Evolutionary conservation across 1,140 invertebrate genomes (phyloP).

Genomic region (Solenopsis fugax): DNA sequence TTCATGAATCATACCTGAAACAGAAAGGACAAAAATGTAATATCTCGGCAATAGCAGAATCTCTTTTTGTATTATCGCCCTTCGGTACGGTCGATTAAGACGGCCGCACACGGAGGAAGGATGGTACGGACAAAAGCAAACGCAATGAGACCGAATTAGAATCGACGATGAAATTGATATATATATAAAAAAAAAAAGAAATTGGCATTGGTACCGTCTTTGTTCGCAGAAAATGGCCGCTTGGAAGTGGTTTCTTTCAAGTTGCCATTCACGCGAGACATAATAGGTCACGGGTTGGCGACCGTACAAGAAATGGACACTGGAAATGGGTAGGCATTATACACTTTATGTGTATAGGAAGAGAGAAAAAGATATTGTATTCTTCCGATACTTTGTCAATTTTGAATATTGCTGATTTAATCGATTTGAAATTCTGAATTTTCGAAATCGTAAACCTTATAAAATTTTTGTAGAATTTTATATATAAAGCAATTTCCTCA

Average conservation of each 20-base stretch:
- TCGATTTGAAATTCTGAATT: too few species aligned
- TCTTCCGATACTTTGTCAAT: background rate
- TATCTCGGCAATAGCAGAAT: background rate
- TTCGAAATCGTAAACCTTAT: too few species aligned
- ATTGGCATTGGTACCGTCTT: constrained; percentile 26
- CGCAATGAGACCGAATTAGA: constrained; percentile 48
- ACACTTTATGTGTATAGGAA: background rate
- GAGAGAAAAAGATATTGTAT: background rate
- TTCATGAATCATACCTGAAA: constrained; percentile 33
- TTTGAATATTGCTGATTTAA: too few species aligned
- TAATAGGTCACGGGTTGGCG: constrained; percentile 27
- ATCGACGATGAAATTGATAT: constrained; percentile 36
- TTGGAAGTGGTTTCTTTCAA: constrained; percentile 50
- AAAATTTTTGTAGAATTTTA: too few species aligned
- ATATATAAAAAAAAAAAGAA: constrained; percentile 6
- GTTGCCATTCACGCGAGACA: constrained; percentile 47
- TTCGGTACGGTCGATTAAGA: constrained; percentile 38
- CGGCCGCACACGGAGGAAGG: background rate
- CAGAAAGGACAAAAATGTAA: constrained; percentile 24
- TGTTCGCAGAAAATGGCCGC: constrained; percentile 33
- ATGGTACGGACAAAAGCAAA: constrained; percentile 21
- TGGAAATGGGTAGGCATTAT: constrained; percentile 32
- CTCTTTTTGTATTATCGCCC: constrained; percentile 16
- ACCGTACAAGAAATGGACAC: constrained; percentile 20
- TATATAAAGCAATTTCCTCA: too few species aligned